phyloP scores from a whole-genome alignment of 2,888 invertebrate genomes.

The Odontomyia ornata region DNA sequence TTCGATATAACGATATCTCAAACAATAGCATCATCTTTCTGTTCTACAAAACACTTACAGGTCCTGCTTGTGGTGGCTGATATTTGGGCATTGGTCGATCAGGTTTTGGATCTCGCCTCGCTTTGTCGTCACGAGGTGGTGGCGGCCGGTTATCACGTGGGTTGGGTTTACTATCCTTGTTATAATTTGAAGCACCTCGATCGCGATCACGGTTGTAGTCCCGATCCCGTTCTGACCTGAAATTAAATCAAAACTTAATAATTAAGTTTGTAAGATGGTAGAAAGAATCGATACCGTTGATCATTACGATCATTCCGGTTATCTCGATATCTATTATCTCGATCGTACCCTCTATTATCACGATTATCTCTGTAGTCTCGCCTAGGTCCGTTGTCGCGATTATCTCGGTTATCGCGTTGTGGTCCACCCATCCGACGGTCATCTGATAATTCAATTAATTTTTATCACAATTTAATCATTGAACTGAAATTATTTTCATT shows the following conservation, averaged over 20 bases:
- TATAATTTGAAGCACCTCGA: not conserved
- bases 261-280: not conserved
- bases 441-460: conserved; percentile 39
- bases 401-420: conserved; percentile 7
- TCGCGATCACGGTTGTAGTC: conserved; percentile 43
- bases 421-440: conserved; percentile 47
- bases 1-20: not conserved
- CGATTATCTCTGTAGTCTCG: conserved; percentile 51
- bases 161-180: not conserved
- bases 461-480: conserved; percentile 17
- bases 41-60: conserved; percentile 66
- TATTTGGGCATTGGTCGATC: conserved; percentile 73
- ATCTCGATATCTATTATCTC: conserved; percentile 53
- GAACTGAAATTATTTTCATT: not conserved
- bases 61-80: conserved; percentile 74
- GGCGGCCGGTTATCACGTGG: not conserved
- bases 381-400: conserved; percentile 27
- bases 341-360: conserved; percentile 54
- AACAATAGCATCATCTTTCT: conserved; percentile 4
- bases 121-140: conserved; percentile 57
- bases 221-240: conserved; percentile 31
- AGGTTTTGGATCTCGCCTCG: conserved; percentile 59
- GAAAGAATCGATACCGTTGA: conserved; percentile 35
- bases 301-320: conserved; percentile 47
- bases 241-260: not conserved